Evolutionary conservation across 2,888 invertebrate species (phyloP).

Genomic region (Seira ritae): DNA sequence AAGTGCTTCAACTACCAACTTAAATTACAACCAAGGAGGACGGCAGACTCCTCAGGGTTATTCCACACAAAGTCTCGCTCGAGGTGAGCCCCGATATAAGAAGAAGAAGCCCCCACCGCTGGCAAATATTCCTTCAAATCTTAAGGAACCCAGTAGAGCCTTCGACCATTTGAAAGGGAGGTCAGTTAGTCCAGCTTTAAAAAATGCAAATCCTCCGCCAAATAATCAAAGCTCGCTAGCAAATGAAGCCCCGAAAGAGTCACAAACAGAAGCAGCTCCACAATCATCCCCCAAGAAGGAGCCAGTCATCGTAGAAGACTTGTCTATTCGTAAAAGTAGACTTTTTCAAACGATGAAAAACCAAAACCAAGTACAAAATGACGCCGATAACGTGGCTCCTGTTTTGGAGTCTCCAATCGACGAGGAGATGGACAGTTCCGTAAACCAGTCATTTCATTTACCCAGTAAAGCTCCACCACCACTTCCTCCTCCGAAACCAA

Average conservation of each 20-base stretch:
- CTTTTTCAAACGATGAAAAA: background rate
- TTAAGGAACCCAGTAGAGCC: constrained; percentile 42
- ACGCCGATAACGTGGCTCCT: background rate
- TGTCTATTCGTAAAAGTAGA: too few relatives aligned
- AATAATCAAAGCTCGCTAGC: too few relatives aligned
- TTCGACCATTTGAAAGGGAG: constrained; percentile 50
- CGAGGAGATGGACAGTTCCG: background rate
- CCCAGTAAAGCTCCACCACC: constrained; percentile 27
- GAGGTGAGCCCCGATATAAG: constrained; percentile 46
- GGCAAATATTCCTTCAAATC: constrained; percentile 30
- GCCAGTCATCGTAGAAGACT: background rate
- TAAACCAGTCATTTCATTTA: background rate
- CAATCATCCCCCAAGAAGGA: background rate
- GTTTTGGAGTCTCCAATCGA: constrained; percentile 48
- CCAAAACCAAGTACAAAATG: background rate
- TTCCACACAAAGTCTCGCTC: constrained; percentile 44
- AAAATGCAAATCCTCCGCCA: background rate
- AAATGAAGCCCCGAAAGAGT: constrained; percentile 6
- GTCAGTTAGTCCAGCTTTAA: constrained; percentile 39
- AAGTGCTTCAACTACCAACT: constrained; percentile 26
- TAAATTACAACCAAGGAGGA: constrained; percentile 6
- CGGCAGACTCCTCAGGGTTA: constrained; percentile 26
- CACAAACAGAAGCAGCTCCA: background rate
- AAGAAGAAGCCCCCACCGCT: constrained; percentile 48
- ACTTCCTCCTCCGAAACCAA: constrained; percentile 45